These are phyloP conservation scores for Sturnira hondurensis DNA, from an alignment of 2,113 vertebrate genomes.

Conservation along the genomic window DNA sequence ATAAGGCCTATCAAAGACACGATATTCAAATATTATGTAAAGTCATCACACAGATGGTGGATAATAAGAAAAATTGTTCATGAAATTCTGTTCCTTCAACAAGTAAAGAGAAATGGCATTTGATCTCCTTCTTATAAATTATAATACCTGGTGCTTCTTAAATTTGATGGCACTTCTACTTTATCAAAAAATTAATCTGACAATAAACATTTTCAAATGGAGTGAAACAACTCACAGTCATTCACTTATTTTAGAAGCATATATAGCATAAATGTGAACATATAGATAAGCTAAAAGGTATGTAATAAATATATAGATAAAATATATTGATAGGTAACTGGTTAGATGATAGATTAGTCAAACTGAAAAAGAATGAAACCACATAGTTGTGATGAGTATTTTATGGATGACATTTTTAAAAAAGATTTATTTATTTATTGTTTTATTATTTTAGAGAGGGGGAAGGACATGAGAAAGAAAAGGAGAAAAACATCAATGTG, in stretches of 20 bases:
- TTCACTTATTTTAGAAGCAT: neutral
- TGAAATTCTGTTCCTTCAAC: conserved; percentile 79
- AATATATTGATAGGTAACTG: neutral
- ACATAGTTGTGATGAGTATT: neutral
- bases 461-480: too few relatives aligned
- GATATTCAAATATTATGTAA: conserved; percentile 80
- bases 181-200: conserved; percentile 59
- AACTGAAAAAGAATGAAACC: neutral
- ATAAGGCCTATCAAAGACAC: conserved; percentile 78
- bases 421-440: too few relatives aligned
- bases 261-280: neutral
- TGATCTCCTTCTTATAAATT: conserved; percentile 75
- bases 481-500: too few relatives aligned
- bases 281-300: neutral
- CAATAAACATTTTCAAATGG: conserved; percentile 62
- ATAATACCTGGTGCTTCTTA: conserved; percentile 65
- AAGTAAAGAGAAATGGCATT: conserved; percentile 78
- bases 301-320: neutral
- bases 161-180: conserved; percentile 49
- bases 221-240: neutral
- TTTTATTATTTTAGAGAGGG: too few relatives aligned
- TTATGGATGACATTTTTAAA: neutral
- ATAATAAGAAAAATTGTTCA: conserved; percentile 77
- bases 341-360: neutral
- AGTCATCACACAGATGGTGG: conserved; percentile 80